These are phyloP conservation scores for Neodontobutis hainanensis DNA, from an alignment of 2,113 vertebrate species.

Conservation along the genomic window DNA sequence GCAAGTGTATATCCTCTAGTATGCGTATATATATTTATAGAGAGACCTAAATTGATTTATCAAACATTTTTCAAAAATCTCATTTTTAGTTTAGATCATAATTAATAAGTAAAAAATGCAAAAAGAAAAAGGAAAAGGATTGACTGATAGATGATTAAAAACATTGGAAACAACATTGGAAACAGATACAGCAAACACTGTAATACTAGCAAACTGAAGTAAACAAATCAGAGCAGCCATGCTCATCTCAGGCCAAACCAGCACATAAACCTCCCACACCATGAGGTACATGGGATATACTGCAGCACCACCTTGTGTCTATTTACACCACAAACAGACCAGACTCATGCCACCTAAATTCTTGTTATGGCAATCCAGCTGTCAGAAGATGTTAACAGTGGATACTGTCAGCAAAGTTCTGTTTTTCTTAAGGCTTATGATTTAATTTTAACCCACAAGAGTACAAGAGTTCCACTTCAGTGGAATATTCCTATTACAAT, in stretches of 20 bases:
- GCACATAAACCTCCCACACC: not conserved
- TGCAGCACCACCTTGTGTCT: slow-evolving; percentile 53
- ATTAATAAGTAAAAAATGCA: not conserved
- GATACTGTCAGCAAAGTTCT: not conserved
- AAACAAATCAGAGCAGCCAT: slow-evolving; percentile 5
- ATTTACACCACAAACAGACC: not conserved
- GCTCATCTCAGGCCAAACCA: not conserved
- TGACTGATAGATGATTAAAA: not conserved
- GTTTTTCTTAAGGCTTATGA: not conserved
- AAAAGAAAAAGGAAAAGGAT: not conserved
- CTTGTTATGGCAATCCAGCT: not conserved
- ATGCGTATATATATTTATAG: not conserved
- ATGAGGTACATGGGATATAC: not conserved
- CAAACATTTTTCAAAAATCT: not conserved
- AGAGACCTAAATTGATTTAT: not conserved
- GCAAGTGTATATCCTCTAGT: not conserved
- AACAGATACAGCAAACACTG: not conserved
- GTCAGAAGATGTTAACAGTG: not conserved
- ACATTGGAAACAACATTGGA: not conserved
- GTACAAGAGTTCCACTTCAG: not conserved
- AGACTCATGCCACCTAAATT: not conserved
- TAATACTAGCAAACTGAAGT: not conserved
- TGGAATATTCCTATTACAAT: not conserved
- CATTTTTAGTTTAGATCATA: not conserved
- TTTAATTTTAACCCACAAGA: not conserved